phyloP scores from a whole-genome alignment of 2,797 vertebrate species.

The Neostethus bicornis region DNA sequence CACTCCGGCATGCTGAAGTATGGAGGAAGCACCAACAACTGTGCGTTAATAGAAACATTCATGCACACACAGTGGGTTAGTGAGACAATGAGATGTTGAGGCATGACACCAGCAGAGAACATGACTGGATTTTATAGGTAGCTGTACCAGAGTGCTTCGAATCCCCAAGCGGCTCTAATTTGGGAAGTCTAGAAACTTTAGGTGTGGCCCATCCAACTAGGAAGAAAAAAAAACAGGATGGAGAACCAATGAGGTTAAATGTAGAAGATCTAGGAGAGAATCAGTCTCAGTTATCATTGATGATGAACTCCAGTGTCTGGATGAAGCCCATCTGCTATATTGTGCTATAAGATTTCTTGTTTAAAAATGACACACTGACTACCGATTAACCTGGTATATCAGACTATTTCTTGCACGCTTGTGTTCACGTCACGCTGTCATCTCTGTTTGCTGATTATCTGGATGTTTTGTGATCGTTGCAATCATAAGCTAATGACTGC shows the following conservation, averaged over 20 bases:
- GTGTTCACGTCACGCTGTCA: too few relatives aligned
- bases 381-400: too few relatives aligned
- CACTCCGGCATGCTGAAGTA: not conserved
- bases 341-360: too few relatives aligned
- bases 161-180: conserved; percentile 93
- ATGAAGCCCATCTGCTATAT: too few relatives aligned
- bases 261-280: not conserved
- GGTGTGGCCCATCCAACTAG: conserved; percentile 96
- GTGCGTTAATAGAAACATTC: not conserved
- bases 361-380: too few relatives aligned
- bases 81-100: conserved; percentile 7
- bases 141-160: conserved; percentile 91
- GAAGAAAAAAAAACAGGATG: conserved; percentile 68
- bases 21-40: conserved; percentile 31
- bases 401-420: too few relatives aligned
- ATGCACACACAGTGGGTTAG: conserved; percentile 26
- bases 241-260: conserved; percentile 22
- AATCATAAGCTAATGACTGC: too few relatives aligned
- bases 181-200: conserved; percentile 92
- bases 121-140: conserved; percentile 21
- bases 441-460: too few relatives aligned
- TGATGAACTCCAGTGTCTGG: too few relatives aligned
- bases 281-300: not conserved
- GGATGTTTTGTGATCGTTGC: too few relatives aligned
- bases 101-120: conserved; percentile 12